Evolutionary conservation across 2,888 invertebrate genomes (phyloP), one percentile per base, ranked within the genome.

Genomic region (Helleia helle): DNA sequence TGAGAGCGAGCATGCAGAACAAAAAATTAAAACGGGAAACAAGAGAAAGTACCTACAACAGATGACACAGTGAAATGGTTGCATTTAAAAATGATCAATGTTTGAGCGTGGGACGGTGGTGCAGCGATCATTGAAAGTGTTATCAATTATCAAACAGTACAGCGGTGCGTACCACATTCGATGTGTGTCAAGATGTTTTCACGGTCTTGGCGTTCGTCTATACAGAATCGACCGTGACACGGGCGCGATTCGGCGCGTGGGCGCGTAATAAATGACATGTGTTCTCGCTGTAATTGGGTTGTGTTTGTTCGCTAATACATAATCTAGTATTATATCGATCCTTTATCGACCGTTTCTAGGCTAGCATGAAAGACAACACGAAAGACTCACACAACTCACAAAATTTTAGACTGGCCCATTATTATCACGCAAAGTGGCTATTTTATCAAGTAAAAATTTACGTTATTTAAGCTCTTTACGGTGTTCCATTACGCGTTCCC

Each of bases 71-170:
- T 63, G 65, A 65, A 72, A 67, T 65, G 61, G 61, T 54, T 72
- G 74, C 71, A 77, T 59, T 60, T 62, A 55, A 65, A 70, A 68
- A 69, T 71, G 56, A 72, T 71, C 61, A 65, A 61, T 62, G 59
- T 46, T 61, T 59, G 50, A 48, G 58, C 60, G 72, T 71, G 65
- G 68, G 71, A 58, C 53, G 59, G 56, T 61, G 56, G 57, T 76
- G 75, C 76, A 72, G 66, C 66, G 73, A 65, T 80, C 81, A 81
- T 83, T 77, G 75, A 75, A 75, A 77, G 79, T 74, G 71, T 68
- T 70, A 80, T 79, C 73, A 66, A 61, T 68, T 70, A 80, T 79
- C 73, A 66, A 61, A 49, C 63, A 56, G 63, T 64, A 53, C 48
- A 47, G 41, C 31, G 18, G 12, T 12, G 48, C 61, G 73, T 70